phyloP scores from a whole-genome alignment of 1,140 invertebrate genomes.

The Neotoxoptera formosana region DNA sequence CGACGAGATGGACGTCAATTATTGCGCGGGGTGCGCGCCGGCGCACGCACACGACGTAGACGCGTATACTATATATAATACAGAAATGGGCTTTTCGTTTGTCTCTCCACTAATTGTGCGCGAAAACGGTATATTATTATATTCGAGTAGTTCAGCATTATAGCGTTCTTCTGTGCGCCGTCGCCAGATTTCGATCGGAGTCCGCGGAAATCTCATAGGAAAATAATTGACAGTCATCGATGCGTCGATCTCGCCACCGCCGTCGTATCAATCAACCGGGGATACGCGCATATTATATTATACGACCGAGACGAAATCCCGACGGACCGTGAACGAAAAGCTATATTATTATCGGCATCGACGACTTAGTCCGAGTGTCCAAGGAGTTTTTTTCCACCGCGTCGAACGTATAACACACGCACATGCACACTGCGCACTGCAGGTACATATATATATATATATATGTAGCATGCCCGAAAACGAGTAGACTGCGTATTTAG shows the following conservation, averaged over 20 bases:
- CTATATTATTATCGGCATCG: neutral
- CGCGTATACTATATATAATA: neutral
- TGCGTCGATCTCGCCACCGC: neutral
- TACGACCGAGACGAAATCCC: neutral
- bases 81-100: neutral
- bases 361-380: neutral
- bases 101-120: constrained; percentile 1
- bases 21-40: neutral
- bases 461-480: neutral
- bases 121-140: constrained; percentile 29
- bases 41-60: neutral
- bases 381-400: too few species aligned
- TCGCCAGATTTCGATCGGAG: constrained; percentile 15
- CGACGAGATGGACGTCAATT: neutral
- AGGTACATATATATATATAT: neutral
- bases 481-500: neutral
- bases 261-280: neutral
- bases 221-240: constrained; percentile 37
- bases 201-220: neutral
- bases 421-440: too few species aligned
- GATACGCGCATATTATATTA: neutral
- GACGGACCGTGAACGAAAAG: neutral
- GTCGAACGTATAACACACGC: neutral
- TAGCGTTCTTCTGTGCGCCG: neutral
- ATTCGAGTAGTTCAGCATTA: neutral